Evolutionary conservation across 1,140 invertebrate genomes (phyloP).

Genomic region (Zeugodacus cucurbitae): DNA sequence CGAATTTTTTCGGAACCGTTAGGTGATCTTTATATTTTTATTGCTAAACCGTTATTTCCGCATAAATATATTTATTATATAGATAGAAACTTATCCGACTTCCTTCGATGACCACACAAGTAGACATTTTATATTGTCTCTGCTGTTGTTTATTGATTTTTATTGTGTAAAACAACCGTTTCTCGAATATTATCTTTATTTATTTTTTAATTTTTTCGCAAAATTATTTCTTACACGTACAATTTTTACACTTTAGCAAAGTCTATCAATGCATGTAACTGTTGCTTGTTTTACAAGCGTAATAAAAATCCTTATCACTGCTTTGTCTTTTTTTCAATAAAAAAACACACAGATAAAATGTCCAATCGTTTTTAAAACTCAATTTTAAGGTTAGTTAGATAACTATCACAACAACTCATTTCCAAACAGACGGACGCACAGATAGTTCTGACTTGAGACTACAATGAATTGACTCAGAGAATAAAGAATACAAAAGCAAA

Average conservation of each 20-base stretch:
- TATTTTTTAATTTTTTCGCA: not conserved
- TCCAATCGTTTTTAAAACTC: not conserved
- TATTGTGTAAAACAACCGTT: not conserved
- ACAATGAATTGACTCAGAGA: not conserved
- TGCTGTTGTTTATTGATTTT: not conserved
- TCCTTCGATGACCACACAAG: not conserved
- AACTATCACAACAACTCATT: slow-evolving; percentile 13
- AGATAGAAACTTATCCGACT: not conserved
- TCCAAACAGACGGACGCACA: no score
- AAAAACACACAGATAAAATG: not conserved
- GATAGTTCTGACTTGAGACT: not conserved
- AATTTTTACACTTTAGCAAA: not conserved
- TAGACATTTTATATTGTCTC: not conserved
- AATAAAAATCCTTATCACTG: not conserved
- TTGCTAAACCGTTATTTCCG: no score
- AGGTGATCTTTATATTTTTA: no score
- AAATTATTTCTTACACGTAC: not conserved
- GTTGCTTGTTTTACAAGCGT: not conserved
- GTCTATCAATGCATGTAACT: not conserved
- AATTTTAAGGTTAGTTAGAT: slow-evolving; percentile 27
- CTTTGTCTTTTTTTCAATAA: no score
- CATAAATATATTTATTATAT: no score
- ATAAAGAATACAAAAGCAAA: not conserved
- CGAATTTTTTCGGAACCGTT: no score
- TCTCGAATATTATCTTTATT: no score